Base-by-base conservation (phyloP, 1,140 invertebrate species). In the Pseudomyrmex dendroicus region DNA sequence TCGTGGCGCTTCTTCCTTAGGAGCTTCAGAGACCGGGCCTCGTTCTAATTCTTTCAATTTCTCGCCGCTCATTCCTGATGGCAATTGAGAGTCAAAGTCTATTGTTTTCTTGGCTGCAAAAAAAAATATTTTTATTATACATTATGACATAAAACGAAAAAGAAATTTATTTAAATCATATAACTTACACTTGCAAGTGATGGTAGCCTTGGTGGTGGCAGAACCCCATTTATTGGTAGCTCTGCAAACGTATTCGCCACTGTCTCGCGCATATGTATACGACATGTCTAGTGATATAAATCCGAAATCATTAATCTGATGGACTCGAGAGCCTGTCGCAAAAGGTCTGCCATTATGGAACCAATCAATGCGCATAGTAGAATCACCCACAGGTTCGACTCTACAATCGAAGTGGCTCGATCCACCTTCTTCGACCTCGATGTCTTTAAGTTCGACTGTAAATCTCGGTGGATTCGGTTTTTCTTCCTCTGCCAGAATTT, bases 301-400 rank as follows among this genome's bases (percentile, higher is more conserved):
- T n/a, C 98, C 98, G 93, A 98, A 98, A 89, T 99, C 98, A 92
- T 98, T 98, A 20, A 98, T 95, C 93, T 97, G 97, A 91, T 98
- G 98, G 3, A 99, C 97, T 83, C 98, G 95, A 13, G 97, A 98
- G 15, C 98, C 97, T 35, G 97, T 98, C 0, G 96, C 97, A 90
- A 99, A 97, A 46, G 98, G 97, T 88, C 96, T 95, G 17, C 98
- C 98, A 93, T 99, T 98, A 86, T 97, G 96, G 96, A 97, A 98
- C 98, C 98, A 99, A 92, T 99, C 98, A 85, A 99, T 98, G 56
- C 97, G 95, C 97, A 98, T 98, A 1, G 96, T 96, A 9, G 97
- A 95, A 94, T 99, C 98, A 73, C 97, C 96, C 0, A 97, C 96
- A 8, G 98, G 98, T 91, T 98, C 98, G 0, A 99, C 97, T 57